Base-by-base conservation (phyloP, 1,140 invertebrate genomes). In the Nixonia krombeini region DNA sequence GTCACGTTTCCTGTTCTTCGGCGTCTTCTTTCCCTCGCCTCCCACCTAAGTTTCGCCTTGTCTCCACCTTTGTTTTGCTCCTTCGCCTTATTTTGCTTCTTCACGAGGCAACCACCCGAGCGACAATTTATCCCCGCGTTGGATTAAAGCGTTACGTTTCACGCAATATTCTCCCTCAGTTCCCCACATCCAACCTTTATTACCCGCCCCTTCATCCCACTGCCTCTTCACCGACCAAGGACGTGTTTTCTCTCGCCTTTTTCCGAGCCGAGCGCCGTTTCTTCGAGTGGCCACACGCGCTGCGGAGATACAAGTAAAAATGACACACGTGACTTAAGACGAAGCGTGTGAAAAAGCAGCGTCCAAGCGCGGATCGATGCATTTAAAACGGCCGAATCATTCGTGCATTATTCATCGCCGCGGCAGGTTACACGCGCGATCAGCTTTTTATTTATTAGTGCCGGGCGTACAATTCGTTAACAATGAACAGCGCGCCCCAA, bases 51-150 rank as follows among this genome's bases (percentile, higher is more conserved):
- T n/a, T 51, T 12, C 44, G 29, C 44, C 45, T 26, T 26, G 46
- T 56, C 50, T 55, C 28, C 28, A 28, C 53, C 47, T 64, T 56
- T 50, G n/a, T n/a, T n/a, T n/a, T n/a, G n/a, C n/a, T n/a, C n/a
- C n/a, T n/a, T n/a, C n/a, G n/a, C n/a, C 61, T 49, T 33, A 23
- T 61, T 33, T 52, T 53, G 31, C 50, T 62, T 26, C 49, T 40
- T 49, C 50, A 42, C 42, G 42, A 55, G 9, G 44, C 40, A 59
- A 17, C 50, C 53, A 57, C 47, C 52, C 63, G 55, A 45, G 63
- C 50, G 57, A 66, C 68, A 70, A 73, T 73, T 73, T 73, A 73
- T 73, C 63, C 63, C 67, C 58, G 40, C 57, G 62, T 62, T 53
- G 67, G 71, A 73, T 73, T 73, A 73, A 73, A 70, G 71, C 71